Base-by-base conservation (phyloP, 2,888 invertebrate species). In the Leucoma salicis region DNA sequence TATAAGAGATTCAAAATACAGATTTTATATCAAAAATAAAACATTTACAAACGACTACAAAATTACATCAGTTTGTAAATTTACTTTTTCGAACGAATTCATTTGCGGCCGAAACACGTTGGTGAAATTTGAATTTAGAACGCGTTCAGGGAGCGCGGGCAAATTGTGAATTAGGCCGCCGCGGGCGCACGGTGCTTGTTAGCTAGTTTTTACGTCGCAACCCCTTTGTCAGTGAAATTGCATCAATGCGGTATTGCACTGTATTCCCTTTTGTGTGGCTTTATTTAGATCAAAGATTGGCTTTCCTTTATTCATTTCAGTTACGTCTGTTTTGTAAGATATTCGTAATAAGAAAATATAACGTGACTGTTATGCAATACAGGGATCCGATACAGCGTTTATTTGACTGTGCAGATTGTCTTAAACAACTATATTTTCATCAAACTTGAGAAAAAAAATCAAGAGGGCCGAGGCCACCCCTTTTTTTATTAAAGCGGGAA, bases 81-180 rank as follows among this genome's bases (percentile, higher is more conserved):
- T 57, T 75, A 70, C 70, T 76, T 79, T 81, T 76, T 68, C 72
- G 70, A 75, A 74, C 71, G 72, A 49, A 75, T 77, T 78, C 79
- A 73, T 78, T 78, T 78, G 75, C 59, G 63, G 68, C 52, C 61
- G 66, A 58, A 73, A 67, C 75, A 74, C 58, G 62, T 66, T 71
- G 69, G 70, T 69, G 71, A 78, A 82, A 82, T 84, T 84, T 84
- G 77, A 85, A 84, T 84, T 83, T 81, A 78, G 81, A 74, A 73
- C 66, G 75, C 69, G 74, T 67, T 80, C 78, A 74, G 80, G 69
- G 75, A 73, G 74, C 74, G 74, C 66, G 66, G 65, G 69, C 79
- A 78, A 84, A 84, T 85, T 84, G 83, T 79, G 83, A 81, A 84
- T 83, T 83, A 84, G 82, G 69, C 62, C 66, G 69, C 69, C 67